Evolutionary conservation across 2,888 invertebrate species (phyloP).

Genomic region (Papilio demoleus): DNA sequence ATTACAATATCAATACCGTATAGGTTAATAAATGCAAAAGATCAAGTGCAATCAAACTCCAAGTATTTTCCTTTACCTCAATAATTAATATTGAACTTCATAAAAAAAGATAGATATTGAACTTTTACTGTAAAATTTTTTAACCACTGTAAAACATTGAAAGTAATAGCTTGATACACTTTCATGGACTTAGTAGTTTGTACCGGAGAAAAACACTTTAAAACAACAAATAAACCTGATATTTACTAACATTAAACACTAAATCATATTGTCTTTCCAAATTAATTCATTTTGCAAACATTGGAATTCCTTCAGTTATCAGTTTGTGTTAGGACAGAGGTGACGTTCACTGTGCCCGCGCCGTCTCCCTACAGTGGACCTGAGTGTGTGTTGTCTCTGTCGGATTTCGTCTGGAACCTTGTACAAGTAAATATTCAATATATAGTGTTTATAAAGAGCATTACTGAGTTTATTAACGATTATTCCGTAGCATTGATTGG

Average conservation of each 20-base stretch:
- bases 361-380: constrained; percentile 60
- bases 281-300: constrained; percentile 69
- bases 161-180: constrained; percentile 68
- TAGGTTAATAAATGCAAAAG: constrained; percentile 85
- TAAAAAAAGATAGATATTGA: constrained; percentile 61
- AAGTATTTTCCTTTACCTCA: constrained; percentile 67
- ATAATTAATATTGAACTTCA: constrained; percentile 70
- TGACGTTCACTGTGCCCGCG: constrained; percentile 68
- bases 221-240: constrained; percentile 82
- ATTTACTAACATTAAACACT: constrained; percentile 81
- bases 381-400: constrained; percentile 60
- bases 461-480: constrained; percentile 72
- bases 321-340: constrained; percentile 62
- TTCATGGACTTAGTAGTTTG: constrained; percentile 72
- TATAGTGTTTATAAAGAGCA: constrained; percentile 76
- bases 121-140: constrained; percentile 65
- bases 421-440: constrained; percentile 80
- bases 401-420: constrained; percentile 74
- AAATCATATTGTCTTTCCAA: constrained; percentile 84
- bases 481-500: constrained; percentile 82
- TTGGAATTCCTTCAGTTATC: constrained; percentile 67
- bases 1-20: constrained; percentile 83
- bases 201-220: constrained; percentile 80
- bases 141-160: constrained; percentile 64
- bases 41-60: constrained; percentile 82